Conservation (phyloP, 2,797 vertebrate species). For the Clarias laeviceps region DNA sequence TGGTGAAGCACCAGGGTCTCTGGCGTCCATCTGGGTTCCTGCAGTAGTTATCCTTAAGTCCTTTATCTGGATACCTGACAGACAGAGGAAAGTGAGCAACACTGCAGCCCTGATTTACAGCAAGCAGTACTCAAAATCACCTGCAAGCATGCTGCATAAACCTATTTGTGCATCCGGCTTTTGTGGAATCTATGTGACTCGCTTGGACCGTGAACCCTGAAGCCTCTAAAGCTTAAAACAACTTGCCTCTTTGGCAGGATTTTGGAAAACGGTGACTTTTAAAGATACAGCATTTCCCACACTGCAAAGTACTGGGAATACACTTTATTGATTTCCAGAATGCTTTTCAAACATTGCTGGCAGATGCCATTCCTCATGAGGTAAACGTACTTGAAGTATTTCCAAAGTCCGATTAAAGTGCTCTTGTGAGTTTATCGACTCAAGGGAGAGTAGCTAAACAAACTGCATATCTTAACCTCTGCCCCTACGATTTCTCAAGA, state of each 20-base stretch:
- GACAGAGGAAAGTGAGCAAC: slow-evolving; percentile 17
- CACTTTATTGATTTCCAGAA: slow-evolving; percentile 47
- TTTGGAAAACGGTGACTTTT: slow-evolving; percentile 41
- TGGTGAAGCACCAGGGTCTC: slow-evolving; percentile 97
- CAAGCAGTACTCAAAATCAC: slow-evolving; percentile 32
- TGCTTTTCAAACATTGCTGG: slow-evolving; percentile 37
- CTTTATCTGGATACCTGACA: slow-evolving; percentile 92
- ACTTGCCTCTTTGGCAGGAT: slow-evolving; percentile 37
- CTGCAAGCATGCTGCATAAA: slow-evolving; percentile 39
- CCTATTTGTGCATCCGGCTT: slow-evolving; percentile 11
- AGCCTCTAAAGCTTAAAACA: slow-evolving; percentile 39
- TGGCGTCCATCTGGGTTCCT: slow-evolving; percentile 93
- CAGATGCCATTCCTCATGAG: slow-evolving; percentile 44
- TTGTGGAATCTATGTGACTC: slow-evolving; percentile 5
- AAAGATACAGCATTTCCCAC: slow-evolving; percentile 48
- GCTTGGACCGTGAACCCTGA: slow-evolving; percentile 12
- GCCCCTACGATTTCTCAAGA: slow-evolving; percentile 45
- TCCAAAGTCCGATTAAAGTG: slow-evolving; percentile 30
- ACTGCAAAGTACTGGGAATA: slow-evolving; percentile 41
- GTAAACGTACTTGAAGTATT: slow-evolving; percentile 36
- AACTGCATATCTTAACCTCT: slow-evolving; percentile 35
- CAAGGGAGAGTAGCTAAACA: slow-evolving; percentile 52
- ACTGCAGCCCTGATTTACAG: slow-evolving; percentile 29
- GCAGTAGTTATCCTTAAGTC: slow-evolving; percentile 98
- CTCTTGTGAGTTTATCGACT: slow-evolving; percentile 47